Percentiles rank a stretch among this genome's conserved stretches.
Conservation (phyloP, 2,888 invertebrate genomes). For the Listrodromus nycthemerus region DNA sequence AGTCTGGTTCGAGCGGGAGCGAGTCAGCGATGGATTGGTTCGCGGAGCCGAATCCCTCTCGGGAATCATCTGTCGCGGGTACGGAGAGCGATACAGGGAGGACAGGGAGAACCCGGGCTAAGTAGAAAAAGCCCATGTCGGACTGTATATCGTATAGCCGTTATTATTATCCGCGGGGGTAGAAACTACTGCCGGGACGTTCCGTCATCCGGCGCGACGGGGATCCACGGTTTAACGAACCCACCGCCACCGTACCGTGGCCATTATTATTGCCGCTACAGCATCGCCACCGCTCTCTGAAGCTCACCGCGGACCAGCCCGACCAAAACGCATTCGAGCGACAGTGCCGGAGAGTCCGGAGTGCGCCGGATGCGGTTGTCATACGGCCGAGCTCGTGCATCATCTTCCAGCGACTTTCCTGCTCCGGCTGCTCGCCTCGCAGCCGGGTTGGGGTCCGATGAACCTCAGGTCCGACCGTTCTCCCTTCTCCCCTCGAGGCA, state of each 20-base stretch:
- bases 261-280: conserved; percentile 35
- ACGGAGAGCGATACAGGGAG: conserved; percentile 18
- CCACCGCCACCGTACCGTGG: conserved; percentile 7
- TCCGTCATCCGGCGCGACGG: conserved; percentile 42
- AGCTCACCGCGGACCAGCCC: neutral
- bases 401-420: conserved; percentile 73
- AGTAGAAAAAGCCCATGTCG: conserved; percentile 44
- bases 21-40: conserved; percentile 48
- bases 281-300: conserved; percentile 15
- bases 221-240: conserved; percentile 72
- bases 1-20: neutral
- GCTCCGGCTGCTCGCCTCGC: conserved; percentile 22
- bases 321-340: conserved; percentile 49
- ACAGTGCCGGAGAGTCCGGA: conserved; percentile 6
- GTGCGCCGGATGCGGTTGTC: conserved; percentile 77
- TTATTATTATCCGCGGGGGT: conserved; percentile 37
- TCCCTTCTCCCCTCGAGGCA: conserved; percentile 53
- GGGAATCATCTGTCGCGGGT: conserved; percentile 42
- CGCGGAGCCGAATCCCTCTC: conserved; percentile 11
- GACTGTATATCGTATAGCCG: conserved; percentile 45
- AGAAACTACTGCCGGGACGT: conserved; percentile 41
- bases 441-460: conserved; percentile 13
- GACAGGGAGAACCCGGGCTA: neutral
- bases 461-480: conserved; percentile 52
- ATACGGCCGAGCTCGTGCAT: conserved; percentile 76